phyloP scores from a whole-genome alignment of 1,140 invertebrate species.

The Cepaea nemoralis region DNA sequence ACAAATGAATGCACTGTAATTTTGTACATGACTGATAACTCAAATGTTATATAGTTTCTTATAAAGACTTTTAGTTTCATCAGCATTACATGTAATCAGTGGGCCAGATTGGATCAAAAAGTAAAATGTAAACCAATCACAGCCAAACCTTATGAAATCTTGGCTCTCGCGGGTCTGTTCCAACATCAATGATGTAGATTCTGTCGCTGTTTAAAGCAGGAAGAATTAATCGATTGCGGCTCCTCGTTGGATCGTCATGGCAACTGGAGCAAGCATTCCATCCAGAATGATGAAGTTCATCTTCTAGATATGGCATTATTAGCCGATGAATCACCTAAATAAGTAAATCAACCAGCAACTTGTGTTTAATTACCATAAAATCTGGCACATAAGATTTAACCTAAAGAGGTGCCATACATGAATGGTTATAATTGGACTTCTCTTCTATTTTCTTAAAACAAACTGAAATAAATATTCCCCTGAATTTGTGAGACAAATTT shows the following conservation, averaged over 20 bases:
- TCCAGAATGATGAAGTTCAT: constrained; percentile 94
- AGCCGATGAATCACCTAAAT: constrained; percentile 88
- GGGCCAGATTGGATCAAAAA: background rate
- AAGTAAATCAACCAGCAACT: background rate
- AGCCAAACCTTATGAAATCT: constrained; percentile 76
- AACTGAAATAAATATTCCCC: too few species aligned
- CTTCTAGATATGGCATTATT: constrained; percentile 82
- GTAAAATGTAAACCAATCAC: background rate
- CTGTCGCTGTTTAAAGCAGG: constrained; percentile 86
- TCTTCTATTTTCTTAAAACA: too few species aligned
- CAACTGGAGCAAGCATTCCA: constrained; percentile 98
- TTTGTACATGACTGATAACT: too few species aligned
- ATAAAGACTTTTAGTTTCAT: too few species aligned
- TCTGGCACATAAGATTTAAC: background rate
- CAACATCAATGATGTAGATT: constrained; percentile 88
- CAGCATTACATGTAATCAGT: too few species aligned
- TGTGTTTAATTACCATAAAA: background rate
- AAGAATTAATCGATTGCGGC: constrained; percentile 84
- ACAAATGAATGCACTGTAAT: too few species aligned
- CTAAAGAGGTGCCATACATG: background rate
- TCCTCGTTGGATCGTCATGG: constrained; percentile 77
- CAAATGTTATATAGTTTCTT: too few species aligned
- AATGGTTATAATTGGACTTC: background rate
- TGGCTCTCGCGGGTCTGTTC: constrained; percentile 79
- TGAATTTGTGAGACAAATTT: too few species aligned